Percentiles rank a stretch among this genome's conserved stretches.
Evolutionary conservation across 2,888 invertebrate species (phyloP).

Genomic region (Drosophila antonietae): DNA sequence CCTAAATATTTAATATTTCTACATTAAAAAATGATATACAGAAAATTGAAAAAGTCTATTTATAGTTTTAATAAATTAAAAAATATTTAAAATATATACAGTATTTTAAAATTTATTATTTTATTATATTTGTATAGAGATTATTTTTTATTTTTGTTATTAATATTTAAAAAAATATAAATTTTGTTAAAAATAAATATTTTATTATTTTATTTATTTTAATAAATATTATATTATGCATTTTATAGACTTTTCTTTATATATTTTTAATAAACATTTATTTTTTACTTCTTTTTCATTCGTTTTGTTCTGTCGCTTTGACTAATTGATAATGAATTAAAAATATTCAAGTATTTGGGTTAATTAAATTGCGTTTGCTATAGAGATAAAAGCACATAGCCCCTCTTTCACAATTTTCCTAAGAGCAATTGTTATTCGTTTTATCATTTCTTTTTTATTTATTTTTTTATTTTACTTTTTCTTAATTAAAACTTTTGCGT

Average conservation of each 20-base stretch:
- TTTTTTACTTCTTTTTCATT: too few species aligned
- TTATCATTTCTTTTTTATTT: background rate
- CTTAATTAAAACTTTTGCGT: conserved; percentile 33
- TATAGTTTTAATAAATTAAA: too few species aligned
- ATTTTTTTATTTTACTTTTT: conserved; percentile 1
- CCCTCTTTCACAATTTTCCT: background rate
- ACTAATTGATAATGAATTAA: background rate
- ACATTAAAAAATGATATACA: too few species aligned
- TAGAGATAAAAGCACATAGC: background rate
- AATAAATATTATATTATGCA: too few species aligned
- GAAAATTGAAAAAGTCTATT: too few species aligned
- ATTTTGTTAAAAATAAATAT: background rate
- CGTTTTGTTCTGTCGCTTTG: background rate
- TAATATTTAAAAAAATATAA: background rate
- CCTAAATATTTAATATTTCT: too few species aligned
- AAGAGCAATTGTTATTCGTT: background rate
- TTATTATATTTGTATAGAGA: background rate
- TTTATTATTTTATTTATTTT: too few species aligned
- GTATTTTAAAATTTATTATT: background rate
- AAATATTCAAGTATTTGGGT: background rate
- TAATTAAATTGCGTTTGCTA: conserved; percentile 1
- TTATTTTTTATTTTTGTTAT: background rate
- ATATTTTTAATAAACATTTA: too few species aligned
- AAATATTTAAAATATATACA: too few species aligned
- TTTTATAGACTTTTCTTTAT: too few species aligned